Evolutionary conservation across 1,140 invertebrate species (phyloP).

Genomic region (Mya arenaria): DNA sequence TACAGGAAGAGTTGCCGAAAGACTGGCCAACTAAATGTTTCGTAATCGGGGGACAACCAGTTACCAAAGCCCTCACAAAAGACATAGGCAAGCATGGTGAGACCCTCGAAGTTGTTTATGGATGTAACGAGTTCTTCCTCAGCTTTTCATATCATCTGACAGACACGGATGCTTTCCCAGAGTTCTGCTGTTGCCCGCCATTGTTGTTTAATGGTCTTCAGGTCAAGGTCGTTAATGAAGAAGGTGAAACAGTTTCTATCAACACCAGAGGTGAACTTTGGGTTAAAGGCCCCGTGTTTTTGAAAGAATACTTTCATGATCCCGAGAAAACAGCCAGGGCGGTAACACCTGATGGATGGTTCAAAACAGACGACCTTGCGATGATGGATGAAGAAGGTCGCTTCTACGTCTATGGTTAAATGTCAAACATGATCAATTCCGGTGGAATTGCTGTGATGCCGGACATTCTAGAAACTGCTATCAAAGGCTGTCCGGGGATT

Average conservation of each 20-base stretch:
- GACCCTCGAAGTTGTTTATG: too few species aligned
- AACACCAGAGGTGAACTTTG: background rate
- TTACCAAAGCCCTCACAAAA: too few species aligned
- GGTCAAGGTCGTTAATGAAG: background rate
- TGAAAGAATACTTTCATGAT: background rate
- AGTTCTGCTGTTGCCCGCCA: too few species aligned
- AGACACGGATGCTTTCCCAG: too few species aligned
- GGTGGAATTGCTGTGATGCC: constrained; percentile 45
- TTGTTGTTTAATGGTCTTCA: too few species aligned
- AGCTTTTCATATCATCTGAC: too few species aligned
- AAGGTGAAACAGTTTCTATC: background rate
- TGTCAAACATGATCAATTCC: constrained; percentile 43
- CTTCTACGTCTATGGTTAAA: constrained; percentile 36
- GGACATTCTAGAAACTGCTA: constrained; percentile 13
- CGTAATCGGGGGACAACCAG: too few species aligned
- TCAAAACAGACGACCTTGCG: background rate
- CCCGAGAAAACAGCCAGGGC: background rate
- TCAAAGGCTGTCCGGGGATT: constrained; percentile 1
- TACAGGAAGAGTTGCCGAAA: too few species aligned
- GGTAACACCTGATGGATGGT: background rate
- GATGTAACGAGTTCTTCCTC: too few species aligned
- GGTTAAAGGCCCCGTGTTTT: background rate
- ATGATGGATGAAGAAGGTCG: constrained; percentile 44
- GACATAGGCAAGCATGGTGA: too few species aligned
- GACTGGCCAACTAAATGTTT: too few species aligned